These are phyloP conservation scores for Wasmannia auropunctata DNA, from an alignment of 1,140 invertebrate genomes.

Conservation along the genomic window DNA sequence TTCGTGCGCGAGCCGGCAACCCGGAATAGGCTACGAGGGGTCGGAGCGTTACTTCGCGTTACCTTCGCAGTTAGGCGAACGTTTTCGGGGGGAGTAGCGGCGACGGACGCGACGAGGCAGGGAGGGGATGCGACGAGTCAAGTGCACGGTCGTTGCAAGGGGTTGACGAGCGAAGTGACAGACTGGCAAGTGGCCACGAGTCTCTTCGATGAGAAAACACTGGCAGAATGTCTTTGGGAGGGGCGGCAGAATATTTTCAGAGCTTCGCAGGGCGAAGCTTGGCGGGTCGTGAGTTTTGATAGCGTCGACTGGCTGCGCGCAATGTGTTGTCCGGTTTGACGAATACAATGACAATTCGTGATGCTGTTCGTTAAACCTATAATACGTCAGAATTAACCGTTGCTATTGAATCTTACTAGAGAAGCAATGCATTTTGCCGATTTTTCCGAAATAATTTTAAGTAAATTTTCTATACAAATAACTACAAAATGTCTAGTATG, in stretches of 20 bases:
- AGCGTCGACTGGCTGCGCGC: background rate
- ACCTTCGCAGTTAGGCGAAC: constrained; percentile 72
- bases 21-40: constrained; percentile 72
- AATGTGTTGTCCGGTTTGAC: background rate
- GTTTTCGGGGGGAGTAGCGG: constrained; percentile 57
- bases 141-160: constrained; percentile 73
- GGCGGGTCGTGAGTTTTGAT: constrained; percentile 24
- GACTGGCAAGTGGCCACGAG: constrained; percentile 78
- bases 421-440: too few relatives aligned
- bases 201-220: constrained; percentile 71
- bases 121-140: constrained; percentile 73
- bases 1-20: constrained; percentile 77
- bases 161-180: constrained; percentile 77
- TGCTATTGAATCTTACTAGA: background rate
- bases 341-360: too few relatives aligned
- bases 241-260: constrained; percentile 41
- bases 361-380: background rate
- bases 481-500: background rate
- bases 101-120: background rate
- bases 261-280: background rate
- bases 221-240: constrained; percentile 49
- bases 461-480: background rate
- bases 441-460: background rate
- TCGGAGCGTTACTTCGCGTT: constrained; percentile 71
- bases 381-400: background rate